These are phyloP conservation scores for Leucophora obtusa DNA, from an alignment of 2,888 invertebrate species.

Conservation along the genomic window DNA sequence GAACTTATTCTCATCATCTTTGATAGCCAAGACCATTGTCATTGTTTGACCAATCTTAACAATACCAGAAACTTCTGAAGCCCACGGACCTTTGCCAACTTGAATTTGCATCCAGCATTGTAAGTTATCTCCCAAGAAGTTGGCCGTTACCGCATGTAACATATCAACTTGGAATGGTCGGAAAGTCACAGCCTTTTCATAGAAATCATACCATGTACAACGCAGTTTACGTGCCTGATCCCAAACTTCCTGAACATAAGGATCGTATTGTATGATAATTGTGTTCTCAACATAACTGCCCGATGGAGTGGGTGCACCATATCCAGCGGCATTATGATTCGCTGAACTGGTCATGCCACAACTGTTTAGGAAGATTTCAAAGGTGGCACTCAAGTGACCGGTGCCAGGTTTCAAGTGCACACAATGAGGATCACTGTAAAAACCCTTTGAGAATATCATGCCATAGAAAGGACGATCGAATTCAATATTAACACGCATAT, in stretches of 20 bases:
- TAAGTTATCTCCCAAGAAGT: conserved; percentile 95
- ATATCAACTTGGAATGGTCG: conserved; percentile 97
- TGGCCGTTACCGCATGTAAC: conserved; percentile 95
- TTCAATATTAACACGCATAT: conserved; percentile 96
- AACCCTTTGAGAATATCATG: conserved; percentile 97
- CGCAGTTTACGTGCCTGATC: conserved; percentile 93
- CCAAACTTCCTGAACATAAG: conserved; percentile 96
- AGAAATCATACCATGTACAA: conserved; percentile 97
- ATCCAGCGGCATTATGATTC: conserved; percentile 90
- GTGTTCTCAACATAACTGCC: conserved; percentile 97
- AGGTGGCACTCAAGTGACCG: conserved; percentile 93
- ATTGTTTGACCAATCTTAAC: conserved; percentile 97
- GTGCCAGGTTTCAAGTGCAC: conserved; percentile 94
- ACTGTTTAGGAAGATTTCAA: conserved; percentile 94
- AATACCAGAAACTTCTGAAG: conserved; percentile 96
- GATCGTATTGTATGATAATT: conserved; percentile 96
- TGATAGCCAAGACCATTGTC: conserved; percentile 97
- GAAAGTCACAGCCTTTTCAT: conserved; percentile 96
- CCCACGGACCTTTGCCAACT: conserved; percentile 97
- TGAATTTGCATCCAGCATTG: conserved; percentile 99
- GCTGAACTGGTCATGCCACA: conserved; percentile 97
- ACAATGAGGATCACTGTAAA: conserved; percentile 94
- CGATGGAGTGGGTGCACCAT: conserved; percentile 92
- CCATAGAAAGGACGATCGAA: conserved; percentile 97
- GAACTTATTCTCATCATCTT: conserved; percentile 97